A percentile compares a stretch with the other conserved stretches of the same genome.
Evolutionary conservation across 2,113 vertebrate species (phyloP).

Genomic region (Xiphorhynchus elegans): DNA sequence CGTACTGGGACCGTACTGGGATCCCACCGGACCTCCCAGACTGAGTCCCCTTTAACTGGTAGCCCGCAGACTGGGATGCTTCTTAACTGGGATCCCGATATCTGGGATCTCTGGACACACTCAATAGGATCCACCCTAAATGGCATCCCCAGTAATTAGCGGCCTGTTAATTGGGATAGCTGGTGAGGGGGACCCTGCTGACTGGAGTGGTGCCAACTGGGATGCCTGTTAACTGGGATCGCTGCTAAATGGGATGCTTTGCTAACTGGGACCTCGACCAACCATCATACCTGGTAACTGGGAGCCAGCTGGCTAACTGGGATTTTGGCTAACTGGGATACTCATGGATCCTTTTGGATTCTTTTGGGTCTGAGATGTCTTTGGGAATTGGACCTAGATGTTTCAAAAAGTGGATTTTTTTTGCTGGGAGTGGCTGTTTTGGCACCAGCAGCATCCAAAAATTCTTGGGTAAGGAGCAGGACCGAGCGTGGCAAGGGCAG

Average conservation of each 20-base stretch:
- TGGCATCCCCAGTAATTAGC: background rate
- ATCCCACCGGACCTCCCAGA: background rate
- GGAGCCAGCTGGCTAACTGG: background rate
- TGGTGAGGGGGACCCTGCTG: background rate
- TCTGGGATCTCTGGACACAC: fast-evolving
- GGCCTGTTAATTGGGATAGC: background rate
- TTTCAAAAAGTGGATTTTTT: fast-evolving
- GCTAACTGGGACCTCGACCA: background rate
- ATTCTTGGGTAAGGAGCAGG: fast-evolving
- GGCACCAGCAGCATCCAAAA: fast-evolving
- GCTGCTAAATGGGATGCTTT: background rate
- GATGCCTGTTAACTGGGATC: no score
- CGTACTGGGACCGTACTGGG: no score
- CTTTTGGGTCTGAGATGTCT: background rate
- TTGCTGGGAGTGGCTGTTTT: background rate
- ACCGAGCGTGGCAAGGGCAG: background rate
- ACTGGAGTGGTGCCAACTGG: background rate
- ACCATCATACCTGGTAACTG: background rate
- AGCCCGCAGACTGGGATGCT: fast-evolving
- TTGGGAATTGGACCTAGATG: background rate
- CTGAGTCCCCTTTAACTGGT: no score
- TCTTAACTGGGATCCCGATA: fast-evolving
- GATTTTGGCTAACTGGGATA: background rate
- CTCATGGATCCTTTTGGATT: fast-evolving
- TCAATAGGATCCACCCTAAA: background rate